phyloP scores from a whole-genome alignment of 2,797 vertebrate genomes.

The Bufotes viridis region DNA sequence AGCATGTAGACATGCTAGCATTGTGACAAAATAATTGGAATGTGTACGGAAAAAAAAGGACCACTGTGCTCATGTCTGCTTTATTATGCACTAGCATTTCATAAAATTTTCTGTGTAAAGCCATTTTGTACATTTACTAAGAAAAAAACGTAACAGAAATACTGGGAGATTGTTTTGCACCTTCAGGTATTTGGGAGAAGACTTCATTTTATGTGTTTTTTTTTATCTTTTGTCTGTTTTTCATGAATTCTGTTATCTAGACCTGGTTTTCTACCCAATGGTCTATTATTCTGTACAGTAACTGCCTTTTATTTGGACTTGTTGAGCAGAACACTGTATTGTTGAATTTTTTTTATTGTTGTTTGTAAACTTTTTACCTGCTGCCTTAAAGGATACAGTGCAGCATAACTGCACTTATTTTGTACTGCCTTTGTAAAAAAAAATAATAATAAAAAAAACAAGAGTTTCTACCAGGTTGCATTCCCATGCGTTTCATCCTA shows the following conservation, averaged over 20 bases:
- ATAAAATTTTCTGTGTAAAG: slow-evolving; percentile 68
- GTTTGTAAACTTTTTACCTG: slow-evolving; percentile 66
- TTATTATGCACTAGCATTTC: slow-evolving; percentile 83
- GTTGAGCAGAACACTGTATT: slow-evolving; percentile 74
- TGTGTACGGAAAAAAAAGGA: slow-evolving; percentile 70
- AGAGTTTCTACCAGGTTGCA: slow-evolving; percentile 76
- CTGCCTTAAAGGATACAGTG: slow-evolving; percentile 84
- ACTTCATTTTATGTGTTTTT: slow-evolving; percentile 74
- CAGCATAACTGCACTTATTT: slow-evolving; percentile 78
- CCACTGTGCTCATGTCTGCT: slow-evolving; percentile 74
- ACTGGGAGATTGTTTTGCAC: slow-evolving; percentile 82
- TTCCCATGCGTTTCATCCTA: neutral
- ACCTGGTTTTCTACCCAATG: slow-evolving; percentile 66
- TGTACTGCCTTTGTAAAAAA: slow-evolving; percentile 91
- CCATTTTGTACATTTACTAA: slow-evolving; percentile 67
- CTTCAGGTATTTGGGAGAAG: slow-evolving; percentile 80
- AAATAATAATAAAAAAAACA: slow-evolving; percentile 84
- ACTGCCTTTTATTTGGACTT: slow-evolving; percentile 67
- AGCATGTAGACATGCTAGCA: slow-evolving; percentile 82
- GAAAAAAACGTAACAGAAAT: slow-evolving; percentile 69
- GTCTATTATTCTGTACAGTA: slow-evolving; percentile 61
- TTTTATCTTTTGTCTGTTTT: slow-evolving; percentile 69
- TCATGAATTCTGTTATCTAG: slow-evolving; percentile 64
- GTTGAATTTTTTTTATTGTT: slow-evolving; percentile 73
- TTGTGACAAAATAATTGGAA: slow-evolving; percentile 78